Evolutionary conservation across 2,113 vertebrate genomes (phyloP), one percentile per base, ranked within the genome.

Genomic region (Carettochelys insculpta): DNA sequence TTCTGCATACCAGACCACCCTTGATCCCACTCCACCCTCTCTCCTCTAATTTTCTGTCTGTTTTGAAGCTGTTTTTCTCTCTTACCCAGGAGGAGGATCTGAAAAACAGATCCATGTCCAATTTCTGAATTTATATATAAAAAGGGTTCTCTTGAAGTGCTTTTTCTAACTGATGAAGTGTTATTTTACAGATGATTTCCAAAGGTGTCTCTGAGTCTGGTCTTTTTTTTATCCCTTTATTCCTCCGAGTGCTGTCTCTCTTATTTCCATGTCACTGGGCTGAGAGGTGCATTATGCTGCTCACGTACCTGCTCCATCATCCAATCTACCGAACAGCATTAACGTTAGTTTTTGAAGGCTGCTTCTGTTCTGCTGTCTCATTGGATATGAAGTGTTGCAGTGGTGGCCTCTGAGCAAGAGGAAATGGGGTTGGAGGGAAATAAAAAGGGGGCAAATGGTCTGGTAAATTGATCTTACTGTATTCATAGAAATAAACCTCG

Each of bases 401-500:
- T 19, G 77, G 10, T 71, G 47, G 47, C 61, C 52, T 82, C 31
- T 61, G 27, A 56, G 50, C 47, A 77, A 78, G 61, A 9, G 53
- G 78, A 75, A 17, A 16, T 1, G 2, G 11, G 50, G 48, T 45
- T 77, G 20, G 58, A 53, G 47, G 27, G 38, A 34, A 31, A 34
- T 31, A 61, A 83, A 48, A 43, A 76, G 27, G 51, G 61, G 47
- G 41, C 77, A 65, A 87, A 27, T 9, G 48, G 68, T 41, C 41
- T 82, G 73, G 53, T 79, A 45, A 92, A 92, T 83, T 76, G 68
- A 17, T 88, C 84, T 71, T 88, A 38, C 51, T 20, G 25, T 91
- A 5, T 90, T 92, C 38, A 11, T 47, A 82, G 91, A 50, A 87
- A 90, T 75, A 78, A 90, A 71, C 41, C 77, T 68, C 91, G 89